Evolutionary conservation across 2,888 invertebrate genomes (phyloP).

Genomic region (Gymnosoma rotundatum): DNA sequence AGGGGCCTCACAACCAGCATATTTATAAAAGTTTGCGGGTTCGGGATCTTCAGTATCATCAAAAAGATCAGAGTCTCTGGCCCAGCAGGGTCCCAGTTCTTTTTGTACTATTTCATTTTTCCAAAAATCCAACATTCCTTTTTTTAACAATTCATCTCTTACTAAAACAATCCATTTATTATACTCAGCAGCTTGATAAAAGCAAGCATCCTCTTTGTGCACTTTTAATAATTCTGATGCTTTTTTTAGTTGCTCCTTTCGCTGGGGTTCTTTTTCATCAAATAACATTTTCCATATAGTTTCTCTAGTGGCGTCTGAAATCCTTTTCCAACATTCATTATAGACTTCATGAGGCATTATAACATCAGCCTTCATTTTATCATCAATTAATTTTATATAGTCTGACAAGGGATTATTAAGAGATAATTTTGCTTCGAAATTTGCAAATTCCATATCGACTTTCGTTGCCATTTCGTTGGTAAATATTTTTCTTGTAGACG

Average conservation of each 20-base stretch:
- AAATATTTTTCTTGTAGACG: background rate
- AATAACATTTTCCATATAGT: slow-evolving; percentile 78
- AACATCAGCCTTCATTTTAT: slow-evolving; percentile 73
- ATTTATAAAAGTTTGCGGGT: slow-evolving; percentile 77
- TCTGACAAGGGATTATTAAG: slow-evolving; percentile 73
- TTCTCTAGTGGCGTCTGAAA: slow-evolving; percentile 73
- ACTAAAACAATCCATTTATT: slow-evolving; percentile 79
- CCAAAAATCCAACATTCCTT: slow-evolving; percentile 78
- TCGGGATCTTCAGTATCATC: slow-evolving; percentile 74
- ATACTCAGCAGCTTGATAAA: slow-evolving; percentile 76
- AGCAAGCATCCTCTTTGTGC: slow-evolving; percentile 81
- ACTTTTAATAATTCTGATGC: slow-evolving; percentile 74
- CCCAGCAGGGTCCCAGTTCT: slow-evolving; percentile 78
- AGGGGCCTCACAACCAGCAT: slow-evolving; percentile 69
- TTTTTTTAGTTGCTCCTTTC: slow-evolving; percentile 51
- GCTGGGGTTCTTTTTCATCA: slow-evolving; percentile 28
- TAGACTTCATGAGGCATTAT: slow-evolving; percentile 72
- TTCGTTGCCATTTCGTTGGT: slow-evolving; percentile 10
- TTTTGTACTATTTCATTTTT: slow-evolving; percentile 76
- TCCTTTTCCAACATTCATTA: slow-evolving; percentile 73
- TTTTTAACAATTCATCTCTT: slow-evolving; percentile 77
- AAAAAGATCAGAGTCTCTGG: slow-evolving; percentile 78
- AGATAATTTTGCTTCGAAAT: slow-evolving; percentile 65
- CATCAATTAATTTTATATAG: slow-evolving; percentile 74
- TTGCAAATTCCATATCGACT: slow-evolving; percentile 41